Percentiles rank a stretch among this genome's conserved stretches.
These are phyloP conservation scores for Lasioglossum zephyrum DNA, from an alignment of 2,888 invertebrate species.

Conservation along the genomic window DNA sequence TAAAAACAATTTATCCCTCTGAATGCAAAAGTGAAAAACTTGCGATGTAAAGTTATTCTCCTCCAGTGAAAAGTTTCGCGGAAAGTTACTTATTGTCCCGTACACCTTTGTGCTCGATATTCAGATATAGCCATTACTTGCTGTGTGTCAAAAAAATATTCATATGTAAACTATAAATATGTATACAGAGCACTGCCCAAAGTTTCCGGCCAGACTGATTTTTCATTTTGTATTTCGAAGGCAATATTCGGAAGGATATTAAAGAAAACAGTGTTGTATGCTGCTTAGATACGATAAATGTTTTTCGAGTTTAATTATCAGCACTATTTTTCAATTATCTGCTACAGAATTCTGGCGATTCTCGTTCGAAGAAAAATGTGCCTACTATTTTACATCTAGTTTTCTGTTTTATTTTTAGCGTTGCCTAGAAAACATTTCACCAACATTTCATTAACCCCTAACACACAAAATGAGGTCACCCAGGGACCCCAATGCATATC, in stretches of 20 bases:
- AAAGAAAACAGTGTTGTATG: neutral
- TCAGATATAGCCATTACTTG: neutral
- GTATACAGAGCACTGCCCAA: neutral
- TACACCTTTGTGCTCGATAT: neutral
- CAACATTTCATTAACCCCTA: neutral
- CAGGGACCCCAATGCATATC: neutral
- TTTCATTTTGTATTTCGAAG: neutral
- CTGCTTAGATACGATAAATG: neutral
- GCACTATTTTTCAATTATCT: neutral
- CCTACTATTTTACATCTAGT: neutral
- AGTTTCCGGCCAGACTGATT: neutral
- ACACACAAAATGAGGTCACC: no score
- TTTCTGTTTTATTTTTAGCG: neutral
- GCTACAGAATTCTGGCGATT: neutral
- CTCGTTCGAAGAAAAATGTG: neutral
- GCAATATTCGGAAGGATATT: neutral
- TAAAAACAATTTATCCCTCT: neutral
- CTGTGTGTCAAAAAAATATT: neutral
- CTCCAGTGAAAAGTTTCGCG: neutral
- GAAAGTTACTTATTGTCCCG: neutral
- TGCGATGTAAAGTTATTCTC: neutral
- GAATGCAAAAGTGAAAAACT: neutral
- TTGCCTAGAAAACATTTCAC: neutral
- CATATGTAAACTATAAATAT: constrained; percentile 4
- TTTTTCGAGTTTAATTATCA: neutral